Evolutionary conservation across 2,113 vertebrate species (phyloP).

Genomic region (Macroglossus sobrinus): DNA sequence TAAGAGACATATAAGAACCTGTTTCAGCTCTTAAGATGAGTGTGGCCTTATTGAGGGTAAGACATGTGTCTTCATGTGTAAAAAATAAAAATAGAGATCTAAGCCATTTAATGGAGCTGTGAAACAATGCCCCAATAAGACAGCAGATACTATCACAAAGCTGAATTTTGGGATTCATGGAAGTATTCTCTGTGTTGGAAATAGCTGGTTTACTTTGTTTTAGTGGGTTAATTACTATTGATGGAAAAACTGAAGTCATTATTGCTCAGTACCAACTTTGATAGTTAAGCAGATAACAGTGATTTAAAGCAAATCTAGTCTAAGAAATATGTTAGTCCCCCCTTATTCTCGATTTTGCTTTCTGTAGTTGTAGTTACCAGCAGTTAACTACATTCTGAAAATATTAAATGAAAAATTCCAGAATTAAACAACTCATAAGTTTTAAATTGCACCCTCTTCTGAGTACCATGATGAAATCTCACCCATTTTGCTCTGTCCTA

Average conservation of each 20-base stretch:
- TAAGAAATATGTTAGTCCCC: neutral
- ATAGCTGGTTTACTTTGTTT: slow-evolving; percentile 19
- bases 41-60: neutral
- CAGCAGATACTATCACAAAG: neutral
- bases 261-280: neutral
- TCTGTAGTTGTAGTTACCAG: neutral
- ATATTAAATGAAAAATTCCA: neutral
- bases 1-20: neutral
- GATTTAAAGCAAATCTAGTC: neutral
- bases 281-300: slow-evolving; percentile 34
- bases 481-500: neutral
- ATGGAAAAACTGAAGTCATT: slow-evolving; percentile 4
- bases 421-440: neutral
- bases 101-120: neutral
- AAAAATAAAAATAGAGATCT: neutral
- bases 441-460: neutral
- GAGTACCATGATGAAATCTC: neutral
- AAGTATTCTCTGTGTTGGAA: slow-evolving; percentile 48
- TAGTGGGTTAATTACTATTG: slow-evolving; percentile 4
- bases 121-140: neutral
- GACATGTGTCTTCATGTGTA: neutral
- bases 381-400: neutral
- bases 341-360: neutral
- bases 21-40: neutral
- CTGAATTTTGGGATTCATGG: slow-evolving; percentile 20